Evolutionary conservation across 1,140 invertebrate species (phyloP), one percentile per base, ranked within the genome.

Genomic region (Listronotus oregonensis): DNA sequence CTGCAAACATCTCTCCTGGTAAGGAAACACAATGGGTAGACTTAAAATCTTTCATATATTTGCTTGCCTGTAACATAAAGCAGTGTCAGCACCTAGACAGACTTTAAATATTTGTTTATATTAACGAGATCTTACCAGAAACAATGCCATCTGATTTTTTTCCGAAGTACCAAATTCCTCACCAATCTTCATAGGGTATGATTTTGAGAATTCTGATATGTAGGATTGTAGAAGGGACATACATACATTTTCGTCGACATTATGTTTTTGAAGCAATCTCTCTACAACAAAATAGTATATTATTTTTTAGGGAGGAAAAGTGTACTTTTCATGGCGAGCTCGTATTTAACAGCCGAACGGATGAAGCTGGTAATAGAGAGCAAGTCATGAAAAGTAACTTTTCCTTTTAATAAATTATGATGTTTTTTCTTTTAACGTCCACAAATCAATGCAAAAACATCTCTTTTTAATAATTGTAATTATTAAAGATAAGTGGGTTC

Each of bases 21-120:
- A 97, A 80, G 27, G 89, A 91, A 12, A 87, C 88, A 81, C 95
- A 97, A 80, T 98, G 95, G 9, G 90, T 89, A 0, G 92, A 90
- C 69, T 89, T 86, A 74, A 89, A 94, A 79, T 98, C 93, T 64
- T 88, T 85, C 85, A 97, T 87, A 80, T 96, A 89, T 75, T 90
- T 90, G 18, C 82, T 82, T 49, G 90, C 85, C 88, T 91, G 72
- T 66, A 84, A 76, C 14, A 64, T 40, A 11, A 8, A 21, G n/a
- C 6, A 47, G 2, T 18, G 6, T 10, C 5, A 58, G 70, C 21
- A 27, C 21, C 21, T 3, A 27, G 21, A 27, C 2, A 27, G 5
- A 27, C 21, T 27, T 3, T 1, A 27, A 27, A n/a, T n/a, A n/a
- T n/a, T n/a, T n/a, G n/a, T n/a, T n/a, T 27, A 27, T 27, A 27